Conservation (phyloP, 2,888 invertebrate species). For the Mylabris sibirica region DNA sequence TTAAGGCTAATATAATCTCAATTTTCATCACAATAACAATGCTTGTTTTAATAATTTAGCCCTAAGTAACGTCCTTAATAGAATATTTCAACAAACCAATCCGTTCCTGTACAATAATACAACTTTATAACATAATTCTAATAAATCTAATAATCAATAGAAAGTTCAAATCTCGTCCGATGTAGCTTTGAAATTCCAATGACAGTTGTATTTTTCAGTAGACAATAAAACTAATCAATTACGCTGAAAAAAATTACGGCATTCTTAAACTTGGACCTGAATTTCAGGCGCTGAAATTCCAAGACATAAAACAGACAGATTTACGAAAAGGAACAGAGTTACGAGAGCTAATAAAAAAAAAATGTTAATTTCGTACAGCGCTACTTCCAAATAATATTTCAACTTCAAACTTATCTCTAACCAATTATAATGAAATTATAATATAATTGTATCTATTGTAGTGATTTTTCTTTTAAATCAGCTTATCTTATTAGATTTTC, state of each 20-base stretch:
- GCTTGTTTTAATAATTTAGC: too few species aligned
- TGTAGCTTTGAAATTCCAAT: neutral
- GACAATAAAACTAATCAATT: neutral
- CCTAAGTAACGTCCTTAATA: too few species aligned
- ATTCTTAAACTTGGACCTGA: neutral
- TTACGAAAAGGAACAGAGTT: neutral
- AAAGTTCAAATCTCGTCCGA: too few species aligned
- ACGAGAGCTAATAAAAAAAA: neutral
- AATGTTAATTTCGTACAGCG: neutral
- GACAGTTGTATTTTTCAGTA: neutral
- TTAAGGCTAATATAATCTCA: too few species aligned
- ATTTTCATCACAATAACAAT: too few species aligned
- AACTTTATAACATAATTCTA: too few species aligned
- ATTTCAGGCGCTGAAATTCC: neutral
- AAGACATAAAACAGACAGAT: neutral
- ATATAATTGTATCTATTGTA: neutral
- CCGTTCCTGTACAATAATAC: too few species aligned
- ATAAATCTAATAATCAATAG: too few species aligned
- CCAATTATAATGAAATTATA: too few species aligned
- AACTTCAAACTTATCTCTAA: neutral
- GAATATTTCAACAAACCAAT: neutral
- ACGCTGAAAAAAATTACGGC: neutral
- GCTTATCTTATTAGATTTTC: neutral
- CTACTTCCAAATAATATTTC: neutral
- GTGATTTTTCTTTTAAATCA: too few species aligned